Evolutionary conservation across 1,140 invertebrate species (phyloP).

Genomic region (Coenobita brevimanus): DNA sequence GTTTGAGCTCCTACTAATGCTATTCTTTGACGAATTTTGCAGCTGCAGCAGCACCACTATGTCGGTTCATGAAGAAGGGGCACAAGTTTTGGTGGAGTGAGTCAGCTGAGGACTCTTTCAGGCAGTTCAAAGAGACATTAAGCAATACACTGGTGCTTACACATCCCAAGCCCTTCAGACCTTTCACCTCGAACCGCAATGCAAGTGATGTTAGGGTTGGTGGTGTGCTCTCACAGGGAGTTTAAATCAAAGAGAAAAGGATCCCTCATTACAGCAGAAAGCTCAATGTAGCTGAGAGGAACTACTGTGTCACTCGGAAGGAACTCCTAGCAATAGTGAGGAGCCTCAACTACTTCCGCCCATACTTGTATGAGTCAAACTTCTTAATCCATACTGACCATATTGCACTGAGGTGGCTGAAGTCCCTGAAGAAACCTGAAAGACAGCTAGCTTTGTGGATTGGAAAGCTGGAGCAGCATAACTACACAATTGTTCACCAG

Average conservation of each 20-base stretch:
- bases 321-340: not conserved
- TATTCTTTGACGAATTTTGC: too few relatives aligned
- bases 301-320: slow-evolving; percentile 11
- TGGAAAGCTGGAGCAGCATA: too few relatives aligned
- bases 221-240: not conserved
- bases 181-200: too few relatives aligned
- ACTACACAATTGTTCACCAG: too few relatives aligned
- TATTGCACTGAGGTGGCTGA: too few relatives aligned
- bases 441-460: too few relatives aligned
- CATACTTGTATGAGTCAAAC: not conserved
- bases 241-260: not conserved
- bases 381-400: slow-evolving; percentile 1
- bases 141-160: not conserved
- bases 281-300: not conserved
- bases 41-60: not conserved
- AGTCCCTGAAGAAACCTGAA: too few relatives aligned
- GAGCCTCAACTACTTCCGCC: not conserved
- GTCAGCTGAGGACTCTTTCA: not conserved
- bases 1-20: not conserved
- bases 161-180: too few relatives aligned
- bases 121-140: not conserved
- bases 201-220: too few relatives aligned
- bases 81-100: too few relatives aligned
- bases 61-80: not conserved
- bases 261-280: not conserved